Base-by-base conservation (phyloP, 2,797 vertebrate genomes). In the Bryconaethiops microstoma region DNA sequence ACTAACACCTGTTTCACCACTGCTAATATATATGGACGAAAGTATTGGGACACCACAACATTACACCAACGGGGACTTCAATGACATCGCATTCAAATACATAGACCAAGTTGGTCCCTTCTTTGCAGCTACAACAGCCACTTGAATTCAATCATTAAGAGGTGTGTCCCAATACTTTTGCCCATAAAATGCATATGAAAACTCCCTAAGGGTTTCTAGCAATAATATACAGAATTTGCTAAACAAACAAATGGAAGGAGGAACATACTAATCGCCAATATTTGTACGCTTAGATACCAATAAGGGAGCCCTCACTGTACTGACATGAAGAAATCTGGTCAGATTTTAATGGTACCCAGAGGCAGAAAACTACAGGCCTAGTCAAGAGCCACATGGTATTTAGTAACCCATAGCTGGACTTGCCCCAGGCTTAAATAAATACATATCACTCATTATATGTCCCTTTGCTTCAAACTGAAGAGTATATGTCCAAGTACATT, bases 341-440 rank as follows among this genome's bases (percentile, higher is more conserved):
- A 65, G 23, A 75, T 35, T 75, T 84, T 21, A 74, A 77, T 60
- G 29, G 21, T n/a, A 63, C 68, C 69, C 74, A 64, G 73, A 68
- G 80, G 74, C 77, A 42, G 1, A 81, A 62, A 76, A 70, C 55
- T 60, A 74, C 75, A 52, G 21, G 17, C 21, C 9, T 25, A 68
- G 19, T 40, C 45, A 6, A 8, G 16, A 39, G 63, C n/a, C 29
- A 0, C 8, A 6, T 9, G 13, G 2, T 57, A 29, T 21, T 42
- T 50, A 64, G 59, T 25, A 76, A 63, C 59, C 40, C 23, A 54
- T 23, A 54, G 6, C 10, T 23, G 57, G 78, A 71, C 55, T 64
- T 83, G 64, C 21, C 73, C 77, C 23, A 54, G 76, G 74, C 82
- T 79, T 77, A 39, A 60, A 83, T 65, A 74, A 79, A 80, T 67